Conservation (phyloP, 2,113 vertebrate species). For the Calyptomena viridis region DNA sequence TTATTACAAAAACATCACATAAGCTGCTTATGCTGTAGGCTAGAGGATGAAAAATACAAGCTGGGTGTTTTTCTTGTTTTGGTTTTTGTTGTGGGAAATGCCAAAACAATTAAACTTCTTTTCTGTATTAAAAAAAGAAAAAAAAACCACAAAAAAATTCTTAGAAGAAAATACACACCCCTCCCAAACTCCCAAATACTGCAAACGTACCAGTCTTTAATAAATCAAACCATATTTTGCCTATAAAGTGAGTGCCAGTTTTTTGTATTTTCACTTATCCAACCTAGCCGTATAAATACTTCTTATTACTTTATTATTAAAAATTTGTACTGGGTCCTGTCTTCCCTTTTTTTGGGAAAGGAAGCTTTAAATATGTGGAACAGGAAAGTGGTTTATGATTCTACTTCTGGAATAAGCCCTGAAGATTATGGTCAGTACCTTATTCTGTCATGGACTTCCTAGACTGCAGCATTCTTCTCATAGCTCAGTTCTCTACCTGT, state of each 20-base stretch:
- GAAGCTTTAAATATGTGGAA: neutral
- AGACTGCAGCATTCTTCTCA: neutral
- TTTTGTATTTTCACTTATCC: neutral
- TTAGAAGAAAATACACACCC: neutral
- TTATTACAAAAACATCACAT: neutral
- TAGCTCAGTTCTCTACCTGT: neutral
- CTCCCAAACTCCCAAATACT: neutral
- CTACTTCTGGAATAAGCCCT: neutral
- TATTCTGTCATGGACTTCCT: neutral
- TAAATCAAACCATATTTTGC: neutral
- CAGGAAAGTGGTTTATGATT: neutral
- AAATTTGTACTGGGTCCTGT: neutral
- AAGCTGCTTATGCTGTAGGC: neutral
- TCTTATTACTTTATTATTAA: neutral
- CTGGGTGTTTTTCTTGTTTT: neutral
- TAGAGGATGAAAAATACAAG: neutral
- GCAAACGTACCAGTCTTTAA: neutral
- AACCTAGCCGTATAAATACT: neutral
- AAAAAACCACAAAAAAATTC: neutral
- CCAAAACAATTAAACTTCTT: neutral
- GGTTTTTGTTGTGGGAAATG: neutral
- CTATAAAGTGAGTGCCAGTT: neutral
- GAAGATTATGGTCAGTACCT: neutral
- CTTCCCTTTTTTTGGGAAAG: accelerated
- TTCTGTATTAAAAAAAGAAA: neutral